Evolutionary conservation across 2,888 invertebrate genomes (phyloP).

Genomic region (Campopleginae sp.): DNA sequence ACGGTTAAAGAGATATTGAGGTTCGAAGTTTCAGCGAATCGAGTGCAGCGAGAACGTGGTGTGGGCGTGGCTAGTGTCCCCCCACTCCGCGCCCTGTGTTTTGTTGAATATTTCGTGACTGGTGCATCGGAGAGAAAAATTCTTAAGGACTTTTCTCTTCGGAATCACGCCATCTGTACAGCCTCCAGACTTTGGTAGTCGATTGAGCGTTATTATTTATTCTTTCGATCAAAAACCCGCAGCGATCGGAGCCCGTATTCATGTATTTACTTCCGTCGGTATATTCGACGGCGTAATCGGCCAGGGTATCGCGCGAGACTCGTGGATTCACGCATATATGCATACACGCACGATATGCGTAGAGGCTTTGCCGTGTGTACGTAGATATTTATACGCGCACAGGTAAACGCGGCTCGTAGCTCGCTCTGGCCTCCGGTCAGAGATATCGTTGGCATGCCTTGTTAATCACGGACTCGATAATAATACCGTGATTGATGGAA

Average conservation of each 20-base stretch:
- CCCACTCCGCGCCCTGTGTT: background rate
- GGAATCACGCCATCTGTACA: background rate
- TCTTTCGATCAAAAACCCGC: background rate
- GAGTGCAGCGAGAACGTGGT: background rate
- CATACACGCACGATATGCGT: constrained; percentile 28
- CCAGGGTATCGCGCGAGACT: constrained; percentile 13
- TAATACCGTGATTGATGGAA: constrained; percentile 84
- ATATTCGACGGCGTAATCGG: constrained; percentile 21
- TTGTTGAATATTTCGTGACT: background rate
- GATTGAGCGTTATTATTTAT: background rate
- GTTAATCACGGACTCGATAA: constrained; percentile 84
- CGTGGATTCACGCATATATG: constrained; percentile 2
- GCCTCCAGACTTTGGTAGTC: background rate
- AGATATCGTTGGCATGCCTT: constrained; percentile 84
- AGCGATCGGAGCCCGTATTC: background rate
- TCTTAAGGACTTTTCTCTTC: background rate
- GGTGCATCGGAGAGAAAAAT: background rate
- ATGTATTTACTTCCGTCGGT: background rate
- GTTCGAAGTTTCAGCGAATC: background rate
- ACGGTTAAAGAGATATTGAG: background rate
- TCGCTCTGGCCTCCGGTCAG: constrained; percentile 75
- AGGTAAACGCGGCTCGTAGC: constrained; percentile 43
- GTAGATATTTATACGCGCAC: constrained; percentile 60
- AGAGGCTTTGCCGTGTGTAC: constrained; percentile 14
- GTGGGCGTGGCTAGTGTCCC: background rate